These are phyloP conservation scores for Neoaliturus tenellus DNA, from an alignment of 2,888 invertebrate species.

Conservation along the genomic window DNA sequence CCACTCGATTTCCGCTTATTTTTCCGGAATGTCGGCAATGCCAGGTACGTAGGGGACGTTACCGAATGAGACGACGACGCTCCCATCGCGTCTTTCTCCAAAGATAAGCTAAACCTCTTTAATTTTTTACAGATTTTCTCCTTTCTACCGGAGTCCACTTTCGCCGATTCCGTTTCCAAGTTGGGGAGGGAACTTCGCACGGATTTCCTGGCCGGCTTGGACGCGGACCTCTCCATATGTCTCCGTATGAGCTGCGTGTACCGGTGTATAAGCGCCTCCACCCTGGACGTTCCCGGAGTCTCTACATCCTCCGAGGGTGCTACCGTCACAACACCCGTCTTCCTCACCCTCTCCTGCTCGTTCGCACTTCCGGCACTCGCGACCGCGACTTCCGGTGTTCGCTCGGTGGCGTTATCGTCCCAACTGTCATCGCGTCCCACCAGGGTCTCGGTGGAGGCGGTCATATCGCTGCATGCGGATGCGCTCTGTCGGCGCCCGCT, in stretches of 20 bases:
- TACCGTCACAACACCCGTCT: conserved; percentile 35
- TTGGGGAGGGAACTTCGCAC: conserved; percentile 44
- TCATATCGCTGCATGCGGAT: conserved; percentile 50
- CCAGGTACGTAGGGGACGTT: conserved; percentile 54
- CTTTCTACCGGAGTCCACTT: conserved; percentile 16
- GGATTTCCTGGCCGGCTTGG: conserved; percentile 21
- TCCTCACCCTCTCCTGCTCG: neutral
- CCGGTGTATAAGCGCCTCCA: conserved; percentile 47
- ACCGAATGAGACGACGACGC: neutral
- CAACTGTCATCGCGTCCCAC: conserved; percentile 52
- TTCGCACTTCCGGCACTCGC: neutral
- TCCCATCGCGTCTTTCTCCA: conserved; percentile 51
- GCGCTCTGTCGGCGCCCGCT: conserved; percentile 52
- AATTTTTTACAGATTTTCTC: conserved; percentile 49
- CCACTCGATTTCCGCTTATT: conserved; percentile 46
- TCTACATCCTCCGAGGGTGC: neutral
- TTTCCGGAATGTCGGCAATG: conserved; percentile 52
- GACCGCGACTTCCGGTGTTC: conserved; percentile 22
- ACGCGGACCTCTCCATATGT: conserved; percentile 50
- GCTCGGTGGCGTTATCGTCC: conserved; percentile 19
- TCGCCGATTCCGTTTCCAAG: conserved; percentile 17
- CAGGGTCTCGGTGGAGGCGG: conserved; percentile 57
- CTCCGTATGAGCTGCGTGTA: conserved; percentile 45
- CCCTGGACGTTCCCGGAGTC: conserved; percentile 9
- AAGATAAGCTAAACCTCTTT: conserved; percentile 48